Conservation (phyloP, 2,113 vertebrate species). For the Petromus typicus region DNA sequence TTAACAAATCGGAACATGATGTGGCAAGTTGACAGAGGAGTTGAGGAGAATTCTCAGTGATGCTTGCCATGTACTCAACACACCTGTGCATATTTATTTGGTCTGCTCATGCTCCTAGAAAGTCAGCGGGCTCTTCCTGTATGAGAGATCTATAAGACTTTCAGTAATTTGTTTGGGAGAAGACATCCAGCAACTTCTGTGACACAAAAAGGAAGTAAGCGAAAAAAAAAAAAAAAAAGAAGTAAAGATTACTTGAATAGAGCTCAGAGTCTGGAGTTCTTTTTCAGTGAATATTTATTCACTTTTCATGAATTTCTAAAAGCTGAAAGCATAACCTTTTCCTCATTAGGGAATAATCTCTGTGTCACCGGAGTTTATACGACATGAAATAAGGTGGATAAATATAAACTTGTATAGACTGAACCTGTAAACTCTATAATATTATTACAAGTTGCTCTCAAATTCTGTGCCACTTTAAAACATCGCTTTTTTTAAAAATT, state of each 20-base stretch:
- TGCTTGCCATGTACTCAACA: background rate
- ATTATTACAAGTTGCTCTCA: conserved; percentile 22
- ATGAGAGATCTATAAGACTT: conserved; percentile 2
- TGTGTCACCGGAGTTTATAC: background rate
- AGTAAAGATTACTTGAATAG: conserved; percentile 9
- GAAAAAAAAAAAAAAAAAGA: background rate
- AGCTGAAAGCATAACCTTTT: background rate
- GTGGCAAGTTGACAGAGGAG: conserved; percentile 26
- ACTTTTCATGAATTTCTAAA: background rate
- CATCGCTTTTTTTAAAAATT: background rate
- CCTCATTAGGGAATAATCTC: background rate
- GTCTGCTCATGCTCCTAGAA: background rate
- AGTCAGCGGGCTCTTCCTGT: conserved; percentile 32
- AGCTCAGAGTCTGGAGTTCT: background rate
- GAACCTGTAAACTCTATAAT: background rate
- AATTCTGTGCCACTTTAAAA: background rate
- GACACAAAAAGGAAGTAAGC: background rate
- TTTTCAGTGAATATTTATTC: conserved; percentile 38
- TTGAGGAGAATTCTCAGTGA: background rate
- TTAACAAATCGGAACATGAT: conserved; percentile 57
- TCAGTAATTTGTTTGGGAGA: background rate
- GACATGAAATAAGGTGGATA: background rate
- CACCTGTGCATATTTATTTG: conserved; percentile 52
- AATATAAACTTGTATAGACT: background rate
- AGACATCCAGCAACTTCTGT: background rate